Evolutionary conservation across 2,797 vertebrate genomes (phyloP).

Genomic region (Argyrosomus regius): DNA sequence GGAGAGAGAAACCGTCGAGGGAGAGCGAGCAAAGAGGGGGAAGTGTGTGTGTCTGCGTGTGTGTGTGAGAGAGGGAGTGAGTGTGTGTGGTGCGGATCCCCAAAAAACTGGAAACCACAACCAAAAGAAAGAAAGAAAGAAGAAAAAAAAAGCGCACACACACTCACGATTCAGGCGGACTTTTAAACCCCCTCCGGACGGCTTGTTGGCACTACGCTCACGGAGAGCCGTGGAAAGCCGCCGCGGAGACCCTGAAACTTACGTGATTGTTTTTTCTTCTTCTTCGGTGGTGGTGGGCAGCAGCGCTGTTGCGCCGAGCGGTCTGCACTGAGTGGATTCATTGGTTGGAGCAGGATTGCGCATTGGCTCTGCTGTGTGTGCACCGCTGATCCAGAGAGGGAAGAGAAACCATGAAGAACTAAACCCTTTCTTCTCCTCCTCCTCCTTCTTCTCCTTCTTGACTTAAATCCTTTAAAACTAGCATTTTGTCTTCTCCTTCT

Average conservation of each 20-base stretch:
- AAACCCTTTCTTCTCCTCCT: not conserved
- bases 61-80: slow-evolving; percentile 32
- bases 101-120: slow-evolving; percentile 55
- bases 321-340: slow-evolving; percentile 57
- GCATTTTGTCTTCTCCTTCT: not conserved
- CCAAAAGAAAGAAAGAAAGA: not conserved
- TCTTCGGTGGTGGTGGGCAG: slow-evolving; percentile 35
- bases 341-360: slow-evolving; percentile 69
- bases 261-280: slow-evolving; percentile 31
- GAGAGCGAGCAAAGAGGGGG: slow-evolving; percentile 32
- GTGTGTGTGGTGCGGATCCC: slow-evolving; percentile 34
- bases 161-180: slow-evolving; percentile 5
- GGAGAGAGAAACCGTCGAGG: slow-evolving; percentile 59
- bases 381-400: slow-evolving; percentile 41
- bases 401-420: slow-evolving; percentile 68
- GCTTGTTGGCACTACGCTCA: slow-evolving; percentile 25
- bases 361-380: slow-evolving; percentile 56
- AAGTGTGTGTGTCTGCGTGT: slow-evolving; percentile 25
- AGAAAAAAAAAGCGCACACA: not conserved
- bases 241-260: slow-evolving; percentile 62
- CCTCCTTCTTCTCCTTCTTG: not conserved
- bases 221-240: slow-evolving; percentile 13
- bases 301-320: slow-evolving; percentile 55
- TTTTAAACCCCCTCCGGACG: not conserved
- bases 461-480: slow-evolving; percentile 32